A percentile compares a stretch with the other conserved stretches of the same genome.
phyloP scores from a whole-genome alignment of 2,797 vertebrate species.

The Chrysocyon brachyurus region DNA sequence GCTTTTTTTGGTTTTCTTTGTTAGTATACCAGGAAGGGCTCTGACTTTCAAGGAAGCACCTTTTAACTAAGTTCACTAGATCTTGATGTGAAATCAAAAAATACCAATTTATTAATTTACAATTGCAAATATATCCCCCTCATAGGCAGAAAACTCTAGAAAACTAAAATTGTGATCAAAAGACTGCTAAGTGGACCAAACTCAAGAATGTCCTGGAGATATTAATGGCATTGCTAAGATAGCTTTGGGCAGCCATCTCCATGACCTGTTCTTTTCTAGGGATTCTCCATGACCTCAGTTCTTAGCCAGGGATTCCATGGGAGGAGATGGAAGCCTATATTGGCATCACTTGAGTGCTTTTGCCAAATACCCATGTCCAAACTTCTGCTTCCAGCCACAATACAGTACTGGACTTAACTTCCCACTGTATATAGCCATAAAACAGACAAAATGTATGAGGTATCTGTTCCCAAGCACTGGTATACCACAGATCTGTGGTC shows the following conservation, averaged over 20 bases:
- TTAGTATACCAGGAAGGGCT: not conserved
- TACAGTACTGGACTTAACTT: not conserved
- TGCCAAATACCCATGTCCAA: not conserved
- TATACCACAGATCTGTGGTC: no score
- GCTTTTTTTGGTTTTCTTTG: not conserved
- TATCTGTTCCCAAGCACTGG: not conserved
- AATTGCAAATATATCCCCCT: not conserved
- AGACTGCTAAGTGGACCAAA: not conserved
- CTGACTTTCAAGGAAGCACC: not conserved
- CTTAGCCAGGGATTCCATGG: not conserved
- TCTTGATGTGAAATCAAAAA: not conserved
- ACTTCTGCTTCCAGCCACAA: not conserved
- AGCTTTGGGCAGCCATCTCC: not conserved
- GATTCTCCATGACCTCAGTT: not conserved
- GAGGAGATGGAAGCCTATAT: not conserved
- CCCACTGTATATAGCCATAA: not conserved
- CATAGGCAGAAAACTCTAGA: not conserved
- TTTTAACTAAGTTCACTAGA: not conserved
- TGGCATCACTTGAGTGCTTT: conserved; percentile 1
- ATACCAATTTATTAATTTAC: not conserved
- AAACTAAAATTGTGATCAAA: not conserved
- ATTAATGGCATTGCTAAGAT: not conserved
- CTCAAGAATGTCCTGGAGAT: not conserved
- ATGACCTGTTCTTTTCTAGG: not conserved
- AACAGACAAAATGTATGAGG: not conserved